phyloP scores from a whole-genome alignment of 2,797 vertebrate species.

The Halcyon chelicuti region DNA sequence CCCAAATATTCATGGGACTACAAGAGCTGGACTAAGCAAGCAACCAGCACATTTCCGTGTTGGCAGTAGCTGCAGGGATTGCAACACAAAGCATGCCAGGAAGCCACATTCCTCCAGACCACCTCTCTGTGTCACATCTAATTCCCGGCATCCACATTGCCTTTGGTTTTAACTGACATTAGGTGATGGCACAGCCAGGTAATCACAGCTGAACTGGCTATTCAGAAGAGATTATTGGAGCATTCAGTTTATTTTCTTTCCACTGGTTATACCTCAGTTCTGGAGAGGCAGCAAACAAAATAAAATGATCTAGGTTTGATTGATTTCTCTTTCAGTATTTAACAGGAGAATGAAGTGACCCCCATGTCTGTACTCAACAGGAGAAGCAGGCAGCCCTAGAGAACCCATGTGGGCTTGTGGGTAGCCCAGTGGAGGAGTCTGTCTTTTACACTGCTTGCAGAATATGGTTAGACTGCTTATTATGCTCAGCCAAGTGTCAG shows the following conservation, averaged over 20 bases:
- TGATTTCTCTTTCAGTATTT: background rate
- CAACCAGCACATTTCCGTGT: background rate
- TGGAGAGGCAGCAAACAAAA: background rate
- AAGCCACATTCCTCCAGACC: background rate
- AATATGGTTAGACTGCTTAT: background rate
- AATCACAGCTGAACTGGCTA: background rate
- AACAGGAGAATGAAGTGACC: background rate
- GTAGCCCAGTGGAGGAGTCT: background rate
- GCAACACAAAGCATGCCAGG: background rate
- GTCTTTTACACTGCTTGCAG: background rate
- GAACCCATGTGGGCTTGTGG: accelerated
- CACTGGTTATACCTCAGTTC: background rate
- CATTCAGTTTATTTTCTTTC: background rate
- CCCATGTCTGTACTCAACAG: background rate
- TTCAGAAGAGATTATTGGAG: background rate
- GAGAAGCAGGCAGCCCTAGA: background rate
- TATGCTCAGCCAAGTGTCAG: background rate
- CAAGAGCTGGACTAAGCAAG: background rate
- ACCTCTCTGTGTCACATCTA: background rate
- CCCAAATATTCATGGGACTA: background rate
- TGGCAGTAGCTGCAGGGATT: background rate
- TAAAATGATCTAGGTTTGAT: background rate
- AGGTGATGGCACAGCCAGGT: background rate
- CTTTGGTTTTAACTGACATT: background rate
- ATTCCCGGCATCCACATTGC: background rate